Evolutionary conservation across 1,140 invertebrate genomes (phyloP), one percentile per base, ranked within the genome.

Genomic region (Diabrotica virgifera): DNA sequence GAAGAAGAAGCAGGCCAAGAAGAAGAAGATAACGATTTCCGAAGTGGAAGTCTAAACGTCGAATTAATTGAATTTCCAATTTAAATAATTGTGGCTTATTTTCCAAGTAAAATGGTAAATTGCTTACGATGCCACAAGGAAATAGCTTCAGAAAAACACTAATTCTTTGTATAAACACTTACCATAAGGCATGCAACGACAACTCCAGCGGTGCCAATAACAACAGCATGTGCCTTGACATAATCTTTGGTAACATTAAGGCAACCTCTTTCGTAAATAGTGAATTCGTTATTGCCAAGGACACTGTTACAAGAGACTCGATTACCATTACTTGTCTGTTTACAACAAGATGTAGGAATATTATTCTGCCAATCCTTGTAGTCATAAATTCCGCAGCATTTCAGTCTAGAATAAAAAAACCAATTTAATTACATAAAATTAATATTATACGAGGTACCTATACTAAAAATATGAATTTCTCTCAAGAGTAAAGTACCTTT

Each of bases 121-220:
- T n/a, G n/a, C n/a, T n/a, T n/a, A n/a, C n/a, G n/a, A n/a, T n/a
- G n/a, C n/a, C n/a, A n/a, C n/a, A n/a, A n/a, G n/a, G n/a, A n/a
- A n/a, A n/a, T n/a, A n/a, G n/a, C n/a, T n/a, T n/a, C n/a, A n/a
- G n/a, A n/a, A n/a, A n/a, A 24, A 24, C 4, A 24, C 4, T 24
- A 24, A 24, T 1, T 24, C 24, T 24, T 24, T 24, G 24, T 24
- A 24, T 24, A 24, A 57, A 58, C 52, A 65, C 71, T 82, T 82
- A 92, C 90, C 89, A 94, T 90, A n/a, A 94, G 78, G 68, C 88
- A 83, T 6, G 93, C 90, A 53, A 94, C 89, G 14, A 87, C 85
- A 57, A 95, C 87, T 6, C 91, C 93, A n/a, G 89, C 86, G 12
- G 85, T 88, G 52, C 92, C 93, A 61, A 95, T 85, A 46, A 92